Base-by-base conservation (phyloP, 2,797 vertebrate genomes). In the Enteromius paludinosus region DNA sequence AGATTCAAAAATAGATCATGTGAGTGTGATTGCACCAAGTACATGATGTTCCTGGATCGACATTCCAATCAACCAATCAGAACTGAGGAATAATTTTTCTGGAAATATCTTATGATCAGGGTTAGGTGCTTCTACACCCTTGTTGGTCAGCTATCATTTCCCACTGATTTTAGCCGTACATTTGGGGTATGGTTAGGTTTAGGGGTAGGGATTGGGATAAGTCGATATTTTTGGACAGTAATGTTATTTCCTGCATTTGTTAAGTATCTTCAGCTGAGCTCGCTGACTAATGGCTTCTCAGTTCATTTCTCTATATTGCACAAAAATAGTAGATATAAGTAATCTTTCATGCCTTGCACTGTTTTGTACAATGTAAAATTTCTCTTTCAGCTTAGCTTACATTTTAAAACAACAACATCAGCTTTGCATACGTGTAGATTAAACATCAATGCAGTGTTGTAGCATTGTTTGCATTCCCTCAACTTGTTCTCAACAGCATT, bases 401-500 rank as follows among this genome's bases (percentile, higher is more conserved):
- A 1, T 43, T 76, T 76, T 41, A 18, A 61, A 61, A 61, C 15
- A 41, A 38, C 35, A 74, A 10, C 12, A 38, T 74, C 2, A 74
- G 14, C 33, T 38, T 74, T 41, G 72, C 12, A 74, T 25, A 38
- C 38, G 20, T 76, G 47, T 52, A 33, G 3, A 64, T 33, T 23
- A 17, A 71, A 80, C 38, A 61, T n/a, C 45, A 71, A 71, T 80
- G 33, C 68, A 80, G 54, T 80, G 41, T 71, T 23, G 14, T 64
- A 64, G 15, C 28, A 17, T 62, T 28, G 30, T 62, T 28, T 30
- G 59, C 59, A 62, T 62, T 56, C 43, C 35, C 49, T 30, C 43
- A 70, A 59, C n/a, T 69, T 43, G 54, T 78, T n/a, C 45, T 54
- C 45, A 25, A 65, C 47, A 68, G 17, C 14, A 18, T 45, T 28